Percentiles rank a stretch among this genome's conserved stretches.
Evolutionary conservation across 1,140 invertebrate genomes (phyloP).

Genomic region (Cecropterus lyciades): DNA sequence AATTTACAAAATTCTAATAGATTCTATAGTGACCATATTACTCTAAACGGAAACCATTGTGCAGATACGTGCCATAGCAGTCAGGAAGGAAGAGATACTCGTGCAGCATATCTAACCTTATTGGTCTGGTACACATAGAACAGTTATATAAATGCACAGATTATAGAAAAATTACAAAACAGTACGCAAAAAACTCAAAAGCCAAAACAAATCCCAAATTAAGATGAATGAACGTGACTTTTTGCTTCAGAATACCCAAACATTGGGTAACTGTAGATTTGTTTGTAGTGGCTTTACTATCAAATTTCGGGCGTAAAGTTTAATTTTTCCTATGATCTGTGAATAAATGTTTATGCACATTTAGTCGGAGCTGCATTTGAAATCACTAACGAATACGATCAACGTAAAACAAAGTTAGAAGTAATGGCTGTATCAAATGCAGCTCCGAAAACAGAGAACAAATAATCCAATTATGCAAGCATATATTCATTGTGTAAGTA

Average conservation of each 20-base stretch:
- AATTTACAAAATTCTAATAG: neutral
- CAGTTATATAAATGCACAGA: constrained; percentile 49
- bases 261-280: too few species aligned
- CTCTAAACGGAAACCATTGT: constrained; percentile 48
- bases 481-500: constrained; percentile 59
- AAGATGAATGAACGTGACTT: too few species aligned
- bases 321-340: neutral
- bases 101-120: constrained; percentile 74
- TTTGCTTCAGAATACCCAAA: too few species aligned
- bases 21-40: constrained; percentile 43
- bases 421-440: constrained; percentile 43
- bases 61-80: constrained; percentile 58
- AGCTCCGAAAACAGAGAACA: constrained; percentile 57
- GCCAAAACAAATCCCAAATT: too few species aligned
- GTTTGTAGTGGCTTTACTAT: neutral
- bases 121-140: constrained; percentile 71
- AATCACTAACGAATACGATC: constrained; percentile 10
- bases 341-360: constrained; percentile 53
- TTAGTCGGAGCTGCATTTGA: constrained; percentile 54
- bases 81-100: constrained; percentile 54
- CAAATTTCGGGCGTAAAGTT: neutral
- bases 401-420: neutral
- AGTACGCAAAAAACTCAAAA: neutral
- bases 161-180: neutral
- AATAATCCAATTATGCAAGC: constrained; percentile 68